phyloP scores from a whole-genome alignment of 2,113 vertebrate species.

The Melanerpes formicivorus region DNA sequence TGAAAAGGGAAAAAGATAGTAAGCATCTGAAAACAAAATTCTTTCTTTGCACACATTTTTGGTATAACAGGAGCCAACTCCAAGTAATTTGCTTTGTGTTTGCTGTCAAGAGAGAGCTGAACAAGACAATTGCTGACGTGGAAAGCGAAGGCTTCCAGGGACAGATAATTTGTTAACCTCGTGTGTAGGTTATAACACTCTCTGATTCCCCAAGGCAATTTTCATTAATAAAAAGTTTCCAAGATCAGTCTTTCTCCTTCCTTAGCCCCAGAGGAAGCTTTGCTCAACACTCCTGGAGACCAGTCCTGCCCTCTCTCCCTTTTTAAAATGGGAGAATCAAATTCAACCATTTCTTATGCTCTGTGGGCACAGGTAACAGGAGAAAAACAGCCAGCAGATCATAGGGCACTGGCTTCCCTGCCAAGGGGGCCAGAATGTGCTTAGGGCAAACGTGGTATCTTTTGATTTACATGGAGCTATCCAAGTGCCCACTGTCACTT shows the following conservation, averaged over 20 bases:
- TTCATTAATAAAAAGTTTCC: not conserved
- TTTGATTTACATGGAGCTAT: not conserved
- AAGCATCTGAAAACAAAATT: not conserved
- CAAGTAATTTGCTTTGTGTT: not conserved
- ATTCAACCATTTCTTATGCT: not conserved
- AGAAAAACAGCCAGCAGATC: not conserved
- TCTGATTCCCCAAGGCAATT: not conserved
- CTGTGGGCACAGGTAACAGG: not conserved
- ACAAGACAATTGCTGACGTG: not conserved
- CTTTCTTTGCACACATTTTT: not conserved
- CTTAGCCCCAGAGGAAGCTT: not conserved
- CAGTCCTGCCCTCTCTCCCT: not conserved
- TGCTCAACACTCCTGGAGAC: not conserved
- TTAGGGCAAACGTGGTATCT: not conserved
- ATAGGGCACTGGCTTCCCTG: not conserved
- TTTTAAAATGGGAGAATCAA: not conserved
- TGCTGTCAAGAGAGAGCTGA: not conserved
- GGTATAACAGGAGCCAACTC: not conserved
- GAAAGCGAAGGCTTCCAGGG: not conserved
- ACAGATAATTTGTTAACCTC: not conserved
- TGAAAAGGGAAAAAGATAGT: not conserved
- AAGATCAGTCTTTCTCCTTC: not conserved
- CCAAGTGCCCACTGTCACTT: not conserved
- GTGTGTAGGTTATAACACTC: not conserved
- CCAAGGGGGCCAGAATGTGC: not conserved